Evolutionary conservation across 1,140 invertebrate species (phyloP).

Genomic region (Telenomus remus): DNA sequence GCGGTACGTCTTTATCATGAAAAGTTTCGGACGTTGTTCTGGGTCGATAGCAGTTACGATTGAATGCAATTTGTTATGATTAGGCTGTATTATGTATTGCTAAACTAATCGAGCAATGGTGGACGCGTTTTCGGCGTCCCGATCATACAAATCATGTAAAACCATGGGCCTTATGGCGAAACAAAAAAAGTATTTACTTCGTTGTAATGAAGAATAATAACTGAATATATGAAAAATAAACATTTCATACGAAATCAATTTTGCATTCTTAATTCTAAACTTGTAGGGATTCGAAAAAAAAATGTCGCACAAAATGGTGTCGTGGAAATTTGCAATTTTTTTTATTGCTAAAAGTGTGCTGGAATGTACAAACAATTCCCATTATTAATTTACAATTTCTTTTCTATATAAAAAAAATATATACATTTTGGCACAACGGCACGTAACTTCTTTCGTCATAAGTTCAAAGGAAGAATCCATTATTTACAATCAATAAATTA

Average conservation of each 20-base stretch:
- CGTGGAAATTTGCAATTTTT: no score
- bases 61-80: conserved; percentile 41
- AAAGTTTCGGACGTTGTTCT: conserved; percentile 26
- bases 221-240: conserved; percentile 40
- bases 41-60: conserved; percentile 35
- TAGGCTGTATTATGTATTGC: conserved; percentile 24
- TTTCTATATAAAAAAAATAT: neutral
- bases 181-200: conserved; percentile 47
- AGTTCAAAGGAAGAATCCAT: no score
- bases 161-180: conserved; percentile 2
- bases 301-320: no score
- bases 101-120: conserved; percentile 36
- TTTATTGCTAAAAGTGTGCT: no score
- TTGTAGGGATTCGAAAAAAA: no score
- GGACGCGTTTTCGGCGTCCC: conserved; percentile 46
- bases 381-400: no score
- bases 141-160: conserved; percentile 10
- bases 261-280: no score
- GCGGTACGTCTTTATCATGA: conserved; percentile 20
- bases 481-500: conserved; percentile 2
- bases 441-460: neutral
- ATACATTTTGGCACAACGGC: conserved; percentile 5
- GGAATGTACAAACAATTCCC: no score
- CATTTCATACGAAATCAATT: conserved; percentile 29
- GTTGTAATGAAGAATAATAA: conserved; percentile 49